Percentiles rank a stretch among this genome's conserved stretches.
These are phyloP conservation scores for Hippocampus barbouri DNA, from an alignment of 2,113 vertebrate genomes.

Conservation along the genomic window DNA sequence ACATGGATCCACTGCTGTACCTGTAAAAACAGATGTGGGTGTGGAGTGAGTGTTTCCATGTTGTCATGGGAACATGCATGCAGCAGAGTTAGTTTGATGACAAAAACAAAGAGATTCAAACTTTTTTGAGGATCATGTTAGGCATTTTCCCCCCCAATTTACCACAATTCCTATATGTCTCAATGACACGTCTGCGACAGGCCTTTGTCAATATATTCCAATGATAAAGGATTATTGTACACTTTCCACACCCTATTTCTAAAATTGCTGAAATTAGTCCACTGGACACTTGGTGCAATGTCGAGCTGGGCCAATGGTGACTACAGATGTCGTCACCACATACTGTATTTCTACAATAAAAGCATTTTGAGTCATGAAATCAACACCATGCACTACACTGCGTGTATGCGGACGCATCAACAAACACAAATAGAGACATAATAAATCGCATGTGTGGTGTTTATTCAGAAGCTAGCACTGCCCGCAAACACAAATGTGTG, in stretches of 20 bases:
- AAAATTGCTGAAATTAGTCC: neutral
- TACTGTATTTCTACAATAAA: too few species aligned
- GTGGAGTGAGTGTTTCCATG: constrained; percentile 46
- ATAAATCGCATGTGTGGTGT: neutral
- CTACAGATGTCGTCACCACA: too few species aligned
- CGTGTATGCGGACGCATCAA: neutral
- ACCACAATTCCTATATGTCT: neutral
- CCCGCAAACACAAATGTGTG: too few species aligned
- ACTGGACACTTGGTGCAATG: neutral
- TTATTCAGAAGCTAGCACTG: too few species aligned
- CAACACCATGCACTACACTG: neutral
- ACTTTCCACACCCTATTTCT: neutral
- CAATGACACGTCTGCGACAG: neutral
- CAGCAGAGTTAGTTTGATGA: neutral
- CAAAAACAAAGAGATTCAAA: neutral
- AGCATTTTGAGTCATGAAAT: neutral
- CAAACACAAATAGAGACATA: neutral
- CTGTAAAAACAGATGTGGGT: constrained; percentile 59
- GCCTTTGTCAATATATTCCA: neutral
- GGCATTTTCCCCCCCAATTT: too few species aligned
- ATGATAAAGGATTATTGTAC: neutral
- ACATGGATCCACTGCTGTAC: constrained; percentile 29
- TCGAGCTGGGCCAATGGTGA: neutral
- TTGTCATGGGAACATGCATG: constrained; percentile 50
- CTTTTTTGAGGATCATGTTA: neutral